phyloP scores from a whole-genome alignment of 2,888 invertebrate species.

The Neria commutata region DNA sequence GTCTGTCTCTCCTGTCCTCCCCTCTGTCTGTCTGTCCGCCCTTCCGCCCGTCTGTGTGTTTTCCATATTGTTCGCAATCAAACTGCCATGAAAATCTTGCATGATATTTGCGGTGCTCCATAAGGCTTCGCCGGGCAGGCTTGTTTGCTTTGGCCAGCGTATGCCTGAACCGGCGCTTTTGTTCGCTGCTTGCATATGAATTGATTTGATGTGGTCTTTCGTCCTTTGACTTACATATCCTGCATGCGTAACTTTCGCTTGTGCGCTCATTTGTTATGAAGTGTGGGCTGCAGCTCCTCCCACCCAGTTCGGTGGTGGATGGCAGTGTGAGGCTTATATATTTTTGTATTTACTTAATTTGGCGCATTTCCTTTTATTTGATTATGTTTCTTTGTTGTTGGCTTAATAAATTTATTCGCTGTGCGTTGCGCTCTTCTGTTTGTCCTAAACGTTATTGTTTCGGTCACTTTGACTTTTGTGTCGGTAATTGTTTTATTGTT shows the following conservation, averaged over 20 bases:
- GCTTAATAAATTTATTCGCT: neutral
- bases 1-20: too few relatives aligned
- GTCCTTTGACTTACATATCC: too few relatives aligned
- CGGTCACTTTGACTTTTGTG: neutral
- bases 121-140: neutral
- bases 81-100: too few relatives aligned
- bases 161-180: neutral
- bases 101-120: too few relatives aligned
- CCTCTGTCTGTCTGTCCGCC: too few relatives aligned
- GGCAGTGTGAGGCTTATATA: neutral
- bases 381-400: conserved; percentile 10
- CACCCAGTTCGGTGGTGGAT: neutral
- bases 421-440: neutral
- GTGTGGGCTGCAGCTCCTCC: neutral
- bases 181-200: conserved; percentile 12
- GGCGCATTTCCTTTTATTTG: conserved; percentile 22
- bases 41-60: too few relatives aligned
- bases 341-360: conserved; percentile 26
- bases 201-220: conserved; percentile 19
- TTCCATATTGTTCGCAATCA: too few relatives aligned
- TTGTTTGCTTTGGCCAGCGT: neutral
- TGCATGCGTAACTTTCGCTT: neutral
- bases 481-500: conserved; percentile 3
- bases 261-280: neutral
- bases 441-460: neutral